Evolutionary conservation across 2,113 vertebrate genomes (phyloP), one percentile per base, ranked within the genome.

Genomic region (Regulus satrapa): DNA sequence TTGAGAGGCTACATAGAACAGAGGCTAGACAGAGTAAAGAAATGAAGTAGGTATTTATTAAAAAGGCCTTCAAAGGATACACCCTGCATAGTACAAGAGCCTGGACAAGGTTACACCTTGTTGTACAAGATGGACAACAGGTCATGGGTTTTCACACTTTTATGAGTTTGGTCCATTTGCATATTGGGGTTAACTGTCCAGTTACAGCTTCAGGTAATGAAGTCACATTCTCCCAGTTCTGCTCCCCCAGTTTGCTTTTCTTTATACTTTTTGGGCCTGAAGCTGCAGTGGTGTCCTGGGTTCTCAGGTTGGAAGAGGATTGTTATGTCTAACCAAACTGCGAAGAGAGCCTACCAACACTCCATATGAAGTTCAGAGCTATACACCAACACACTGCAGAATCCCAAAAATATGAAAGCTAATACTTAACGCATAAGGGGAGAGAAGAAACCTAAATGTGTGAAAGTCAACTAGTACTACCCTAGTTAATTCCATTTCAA

Each of bases 101-200:
- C 15, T 0, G 2, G 24, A 8, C 4, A 2, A 28, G 18, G n/a
- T 5, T 8, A 28, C n/a, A 36, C 18, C n/a, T n/a, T n/a, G n/a
- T n/a, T n/a, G n/a, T n/a, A n/a, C 18, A 28, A 20, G n/a, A 36
- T 24, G n/a, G 26, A 46, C 2, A 0, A 8, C 1, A 1, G 11
- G 25, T 31, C 14, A 46, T 1, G 12, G 1, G 1, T 58, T 58
- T 36, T 36, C 72, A 58, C 41, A 31, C 8, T 48, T 36, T 48
- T 14, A 48, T 31, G 4, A 31, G 9, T 59, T 58, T 74, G 15
- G 10, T 58, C 5, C 6, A 36, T 36, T 17, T 58, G 4, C 11
- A 58, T 31, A 31, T 36, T 58, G 4, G 14, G 26, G 19, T 58
- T 74, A 5, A 36, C 46, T 58, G 10, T 36, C 41, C 41, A 75